These are phyloP conservation scores for Ptyas mucosa DNA, from an alignment of 2,113 vertebrate genomes.

Conservation along the genomic window DNA sequence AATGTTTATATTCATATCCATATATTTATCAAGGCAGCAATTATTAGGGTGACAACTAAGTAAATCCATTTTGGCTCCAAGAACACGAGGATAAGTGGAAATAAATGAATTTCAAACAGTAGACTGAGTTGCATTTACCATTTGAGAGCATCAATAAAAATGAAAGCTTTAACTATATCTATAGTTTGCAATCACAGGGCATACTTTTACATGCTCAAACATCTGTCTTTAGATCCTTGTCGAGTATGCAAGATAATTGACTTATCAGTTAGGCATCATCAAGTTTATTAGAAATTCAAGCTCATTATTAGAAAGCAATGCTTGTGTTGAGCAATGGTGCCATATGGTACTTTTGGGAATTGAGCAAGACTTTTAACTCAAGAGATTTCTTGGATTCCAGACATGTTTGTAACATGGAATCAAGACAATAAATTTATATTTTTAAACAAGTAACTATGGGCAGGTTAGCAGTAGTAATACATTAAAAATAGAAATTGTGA, in stretches of 20 bases:
- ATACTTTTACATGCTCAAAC: conserved; percentile 54
- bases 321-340: not conserved
- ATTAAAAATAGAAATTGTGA: not conserved
- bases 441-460: fast-evolving
- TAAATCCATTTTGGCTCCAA: conserved; percentile 33
- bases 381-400: not conserved
- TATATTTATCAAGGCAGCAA: conserved; percentile 26
- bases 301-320: conserved; percentile 47
- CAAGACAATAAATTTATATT: not conserved
- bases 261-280: conserved; percentile 57
- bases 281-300: conserved; percentile 60
- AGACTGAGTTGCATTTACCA: conserved; percentile 37
- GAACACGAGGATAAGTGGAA: conserved; percentile 20
- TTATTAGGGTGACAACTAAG: conserved; percentile 20
- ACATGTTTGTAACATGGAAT: not conserved
- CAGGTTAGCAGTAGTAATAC: not conserved
- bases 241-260: conserved; percentile 50
- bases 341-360: not conserved
- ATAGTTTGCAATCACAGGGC: conserved; percentile 45
- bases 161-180: conserved; percentile 54
- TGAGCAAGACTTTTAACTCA: not conserved
- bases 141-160: conserved; percentile 61
- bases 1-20: conserved; percentile 8
- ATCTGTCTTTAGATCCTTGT: conserved; percentile 62
- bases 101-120: conserved; percentile 33